Base-by-base conservation (phyloP, 2,113 vertebrate genomes). In the Platichthys stellatus region DNA sequence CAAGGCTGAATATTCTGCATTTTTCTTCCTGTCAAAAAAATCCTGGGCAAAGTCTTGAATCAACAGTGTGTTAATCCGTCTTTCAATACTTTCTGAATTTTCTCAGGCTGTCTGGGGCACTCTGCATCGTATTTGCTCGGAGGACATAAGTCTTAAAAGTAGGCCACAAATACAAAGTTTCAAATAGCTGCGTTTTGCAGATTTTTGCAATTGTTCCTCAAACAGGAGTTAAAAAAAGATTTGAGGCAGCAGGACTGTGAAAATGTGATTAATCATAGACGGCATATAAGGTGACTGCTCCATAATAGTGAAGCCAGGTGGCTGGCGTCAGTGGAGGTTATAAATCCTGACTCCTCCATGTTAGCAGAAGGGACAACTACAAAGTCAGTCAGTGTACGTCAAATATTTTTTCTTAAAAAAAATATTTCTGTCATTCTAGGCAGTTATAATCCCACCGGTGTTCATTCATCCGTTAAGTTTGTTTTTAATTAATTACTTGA, bases 11-110 rank as follows among this genome's bases (percentile, higher is more conserved):
- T n/a, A 65, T 40, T 59, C 21, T 65, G 40, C 10, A 40, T 6
- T 83, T 71, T 74, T 51, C 15, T 17, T 67, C n/a, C 24, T 21
- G 3, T 21, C 56, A 71, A 58, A 31, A 26, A 76, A 71, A 68
- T 45, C 47, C 17, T n/a, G 12, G 26, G 14, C 49, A 75, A 72
- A 76, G 5, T 38, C 53, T n/a, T 51, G 53, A 66, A 61, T 11
- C n/a, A 53, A 58, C 45, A 59, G 64, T 56, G 4, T 40, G 20
- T 57, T 72, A 28, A 23, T 67, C 15, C 0, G 1, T n/a, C 13
- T 73, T 24, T 21, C 31, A n/a, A 23, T n/a, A 43, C 40, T 53
- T 35, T 56, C 13, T 28, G 47, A 56, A 54, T 54, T 35, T 80
- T 57, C 15, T 24, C 40, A 76, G 38, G 9, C 5, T 79, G 54